Base-by-base conservation (phyloP, 2,888 invertebrate species). In the Allophyes oxyacanthae region DNA sequence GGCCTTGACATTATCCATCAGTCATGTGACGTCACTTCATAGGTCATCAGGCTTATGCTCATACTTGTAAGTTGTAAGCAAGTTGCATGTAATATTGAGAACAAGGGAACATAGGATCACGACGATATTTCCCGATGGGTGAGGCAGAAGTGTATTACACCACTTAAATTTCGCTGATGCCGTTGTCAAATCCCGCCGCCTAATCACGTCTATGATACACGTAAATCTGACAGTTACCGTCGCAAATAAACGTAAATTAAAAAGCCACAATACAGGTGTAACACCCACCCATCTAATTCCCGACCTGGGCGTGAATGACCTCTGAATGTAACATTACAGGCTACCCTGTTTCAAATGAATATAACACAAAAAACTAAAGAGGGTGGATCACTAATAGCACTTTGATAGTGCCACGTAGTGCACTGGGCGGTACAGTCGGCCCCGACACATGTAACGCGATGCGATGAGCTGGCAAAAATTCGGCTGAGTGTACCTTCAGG, bases 1-100 rank as follows among this genome's bases (percentile, higher is more conserved):
- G 89, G 84, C 90, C 90, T 89, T 89, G 89, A 87, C 77, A 74
- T 62, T 4, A 78, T 79, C 56, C 81, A 81, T 84, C 87, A 88
- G 64, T 52, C 65, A 65, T 66, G 45, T 58, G 72, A 65, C 59
- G 66, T 66, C 66, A 66, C 13, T 42, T 51, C 72, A 71, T 65
- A 71, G 59, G 64, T 64, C 71, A 65, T 46, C 58, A 42, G 65
- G 45, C 46, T n/a, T n/a, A n/a, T 20, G 20, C 38, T 43, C 53
- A 37, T 13, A 41, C 36, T n/a, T 62, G 33, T 13, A 30, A 14
- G 14, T 37, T 70, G 71, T 37, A 64, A 50, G 45, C 34, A 45
- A 30, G 34, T 34, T 32, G 43, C 50, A 7, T 20, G 20, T 20
- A n/a, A n/a, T n/a, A 20, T 20, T 2, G 4, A 20, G 20, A 20